Evolutionary conservation across 2,797 vertebrate genomes (phyloP).

Genomic region (Telmatherina bonti): DNA sequence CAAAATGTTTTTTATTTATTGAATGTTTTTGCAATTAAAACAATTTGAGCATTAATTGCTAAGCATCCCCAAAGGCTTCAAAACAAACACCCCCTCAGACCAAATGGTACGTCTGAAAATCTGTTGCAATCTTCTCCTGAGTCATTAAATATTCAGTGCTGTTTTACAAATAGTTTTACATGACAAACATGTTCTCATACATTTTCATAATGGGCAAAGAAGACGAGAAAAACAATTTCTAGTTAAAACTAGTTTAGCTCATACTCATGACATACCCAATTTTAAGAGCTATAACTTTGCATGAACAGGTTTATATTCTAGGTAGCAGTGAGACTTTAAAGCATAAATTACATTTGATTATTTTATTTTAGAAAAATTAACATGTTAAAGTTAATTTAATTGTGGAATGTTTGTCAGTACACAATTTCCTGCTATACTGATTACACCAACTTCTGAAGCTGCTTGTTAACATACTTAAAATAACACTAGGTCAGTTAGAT

Average conservation of each 20-base stretch:
- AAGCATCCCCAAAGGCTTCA: conserved; percentile 17
- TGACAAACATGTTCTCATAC: not conserved
- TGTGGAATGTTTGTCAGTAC: too few species aligned
- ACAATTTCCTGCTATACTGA: too few species aligned
- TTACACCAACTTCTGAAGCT: too few species aligned
- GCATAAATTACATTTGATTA: too few species aligned
- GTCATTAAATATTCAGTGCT: conserved; percentile 17
- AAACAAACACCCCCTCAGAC: conserved; percentile 41
- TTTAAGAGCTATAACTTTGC: conserved; percentile 5
- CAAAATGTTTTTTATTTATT: conserved; percentile 10
- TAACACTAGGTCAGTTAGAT: too few species aligned
- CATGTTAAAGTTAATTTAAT: too few species aligned
- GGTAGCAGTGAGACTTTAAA: too few species aligned
- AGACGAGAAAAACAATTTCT: conserved; percentile 8
- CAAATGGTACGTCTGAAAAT: conserved; percentile 25
- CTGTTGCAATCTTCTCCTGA: not conserved
- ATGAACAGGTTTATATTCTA: not conserved
- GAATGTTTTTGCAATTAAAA: not conserved
- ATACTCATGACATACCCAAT: conserved; percentile 16
- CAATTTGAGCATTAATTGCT: conserved; percentile 30
- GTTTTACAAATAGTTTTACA: conserved; percentile 24
- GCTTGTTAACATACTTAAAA: too few species aligned
- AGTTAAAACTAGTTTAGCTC: conserved; percentile 7
- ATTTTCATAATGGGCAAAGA: conserved; percentile 25
- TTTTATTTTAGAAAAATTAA: too few species aligned